phyloP scores from a whole-genome alignment of 2,797 vertebrate genomes.

The Cryptoprocta ferox region DNA sequence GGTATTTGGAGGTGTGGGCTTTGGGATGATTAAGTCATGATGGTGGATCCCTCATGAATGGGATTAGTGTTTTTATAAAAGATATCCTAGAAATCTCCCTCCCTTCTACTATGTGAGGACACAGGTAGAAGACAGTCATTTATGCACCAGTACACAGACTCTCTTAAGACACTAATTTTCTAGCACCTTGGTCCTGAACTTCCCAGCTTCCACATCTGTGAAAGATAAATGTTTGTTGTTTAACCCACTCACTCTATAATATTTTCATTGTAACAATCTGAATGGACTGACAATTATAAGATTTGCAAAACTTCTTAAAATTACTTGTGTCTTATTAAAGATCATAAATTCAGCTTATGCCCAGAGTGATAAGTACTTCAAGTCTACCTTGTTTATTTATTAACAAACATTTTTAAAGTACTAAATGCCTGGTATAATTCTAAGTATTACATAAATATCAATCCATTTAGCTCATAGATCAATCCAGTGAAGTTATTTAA shows the following conservation, averaged over 20 bases:
- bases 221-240: neutral
- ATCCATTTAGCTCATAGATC: neutral
- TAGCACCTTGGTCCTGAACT: neutral
- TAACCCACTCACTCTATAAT: neutral
- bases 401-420: neutral
- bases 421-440: neutral
- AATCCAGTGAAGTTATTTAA: neutral
- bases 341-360: neutral
- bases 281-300: neutral
- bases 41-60: accelerated
- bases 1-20: neutral
- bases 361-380: neutral
- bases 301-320: neutral
- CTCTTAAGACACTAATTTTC: neutral
- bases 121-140: neutral
- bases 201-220: neutral
- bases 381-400: neutral
- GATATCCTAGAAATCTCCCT: neutral
- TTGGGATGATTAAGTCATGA: neutral
- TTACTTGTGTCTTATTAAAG: neutral
- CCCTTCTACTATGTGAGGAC: neutral
- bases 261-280: neutral
- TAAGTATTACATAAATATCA: neutral
- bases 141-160: neutral
- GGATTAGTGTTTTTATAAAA: neutral